These are phyloP conservation scores for Otocyon megalotis DNA, from an alignment of 2,113 vertebrate species.

Conservation along the genomic window DNA sequence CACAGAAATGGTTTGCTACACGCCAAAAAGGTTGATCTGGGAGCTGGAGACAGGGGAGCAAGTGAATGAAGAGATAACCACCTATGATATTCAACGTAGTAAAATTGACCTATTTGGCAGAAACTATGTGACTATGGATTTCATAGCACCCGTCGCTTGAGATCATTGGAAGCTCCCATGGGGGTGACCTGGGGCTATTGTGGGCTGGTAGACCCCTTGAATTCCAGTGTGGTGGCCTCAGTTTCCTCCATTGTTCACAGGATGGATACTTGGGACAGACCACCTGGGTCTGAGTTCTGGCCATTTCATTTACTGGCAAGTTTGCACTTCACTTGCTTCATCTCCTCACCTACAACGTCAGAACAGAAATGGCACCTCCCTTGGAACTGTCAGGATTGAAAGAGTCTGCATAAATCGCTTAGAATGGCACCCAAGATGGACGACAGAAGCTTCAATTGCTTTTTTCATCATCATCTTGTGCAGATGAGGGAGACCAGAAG, in stretches of 20 bases:
- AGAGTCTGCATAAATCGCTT: background rate
- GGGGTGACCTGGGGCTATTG: background rate
- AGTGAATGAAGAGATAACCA: background rate
- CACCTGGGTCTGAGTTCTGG: background rate
- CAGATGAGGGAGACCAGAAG: background rate
- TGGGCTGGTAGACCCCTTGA: background rate
- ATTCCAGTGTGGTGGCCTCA: background rate
- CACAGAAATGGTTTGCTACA: background rate
- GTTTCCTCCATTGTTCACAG: background rate
- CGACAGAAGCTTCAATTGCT: background rate
- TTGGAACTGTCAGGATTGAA: background rate
- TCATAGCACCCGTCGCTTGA: background rate
- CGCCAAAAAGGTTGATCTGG: background rate
- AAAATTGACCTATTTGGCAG: background rate
- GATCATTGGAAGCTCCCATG: background rate
- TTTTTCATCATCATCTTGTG: background rate
- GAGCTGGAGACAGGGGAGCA: background rate
- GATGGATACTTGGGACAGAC: too few species aligned
- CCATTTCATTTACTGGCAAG: background rate
- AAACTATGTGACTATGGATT: background rate
- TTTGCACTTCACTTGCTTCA: background rate
- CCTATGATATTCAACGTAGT: background rate
- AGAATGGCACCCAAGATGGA: background rate
- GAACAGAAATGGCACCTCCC: background rate
- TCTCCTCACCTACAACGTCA: background rate